Evolutionary conservation across 2,113 vertebrate genomes (phyloP).

Genomic region (Myotis davidii): DNA sequence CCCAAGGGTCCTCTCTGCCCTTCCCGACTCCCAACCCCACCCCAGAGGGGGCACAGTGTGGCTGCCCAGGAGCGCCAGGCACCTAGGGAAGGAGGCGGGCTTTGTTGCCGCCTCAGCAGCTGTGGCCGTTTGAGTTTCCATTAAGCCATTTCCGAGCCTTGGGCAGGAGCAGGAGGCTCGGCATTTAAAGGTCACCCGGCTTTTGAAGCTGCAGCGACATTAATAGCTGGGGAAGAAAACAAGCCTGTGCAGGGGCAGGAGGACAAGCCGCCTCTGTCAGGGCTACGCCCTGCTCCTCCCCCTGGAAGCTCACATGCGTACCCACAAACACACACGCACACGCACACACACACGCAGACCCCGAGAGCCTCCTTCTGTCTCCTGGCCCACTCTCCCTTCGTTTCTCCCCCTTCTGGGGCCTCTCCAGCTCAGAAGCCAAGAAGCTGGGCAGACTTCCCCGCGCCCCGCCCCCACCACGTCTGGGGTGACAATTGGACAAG

Average conservation of each 20-base stretch:
- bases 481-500: conserved; percentile 54
- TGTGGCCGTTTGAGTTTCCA: conserved; percentile 70
- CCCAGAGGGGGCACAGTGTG: conserved; percentile 39
- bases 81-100: conserved; percentile 20
- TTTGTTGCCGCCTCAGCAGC: conserved; percentile 58
- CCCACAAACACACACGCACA: background rate
- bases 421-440: conserved; percentile 39
- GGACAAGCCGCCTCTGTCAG: conserved; percentile 76
- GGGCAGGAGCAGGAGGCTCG: conserved; percentile 70
- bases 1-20: background rate
- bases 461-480: background rate
- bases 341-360: background rate
- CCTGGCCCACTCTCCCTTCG: background rate
- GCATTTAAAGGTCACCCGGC: conserved; percentile 80
- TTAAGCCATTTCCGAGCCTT: conserved; percentile 74
- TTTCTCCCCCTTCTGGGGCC: background rate
- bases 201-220: conserved; percentile 79
- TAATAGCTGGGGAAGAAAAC: conserved; percentile 81
- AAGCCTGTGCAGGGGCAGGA: conserved; percentile 64
- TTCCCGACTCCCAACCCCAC: background rate
- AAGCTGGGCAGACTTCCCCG: background rate
- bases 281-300: background rate
- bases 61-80: background rate
- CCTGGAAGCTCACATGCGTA: background rate
- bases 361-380: background rate